phyloP scores from a whole-genome alignment of 2,113 vertebrate genomes.

The Psittacus erithacus region DNA sequence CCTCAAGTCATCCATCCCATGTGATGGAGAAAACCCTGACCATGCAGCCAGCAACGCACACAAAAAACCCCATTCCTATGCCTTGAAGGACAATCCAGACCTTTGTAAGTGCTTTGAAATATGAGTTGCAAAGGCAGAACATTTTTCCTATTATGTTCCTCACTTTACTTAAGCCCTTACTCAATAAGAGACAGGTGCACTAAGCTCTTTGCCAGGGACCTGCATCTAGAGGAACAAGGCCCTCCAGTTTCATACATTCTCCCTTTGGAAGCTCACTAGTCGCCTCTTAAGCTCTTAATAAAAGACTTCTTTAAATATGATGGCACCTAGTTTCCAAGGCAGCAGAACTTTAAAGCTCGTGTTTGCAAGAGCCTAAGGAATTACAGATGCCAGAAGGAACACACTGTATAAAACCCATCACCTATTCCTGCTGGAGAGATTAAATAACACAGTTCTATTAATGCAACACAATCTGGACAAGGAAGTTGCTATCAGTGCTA shows the following conservation, averaged over 20 bases:
- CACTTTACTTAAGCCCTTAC: constrained; percentile 7
- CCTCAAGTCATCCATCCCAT: fast-evolving
- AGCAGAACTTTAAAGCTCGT: neutral
- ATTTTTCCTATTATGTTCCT: neutral
- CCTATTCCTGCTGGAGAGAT: neutral
- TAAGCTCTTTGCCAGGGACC: constrained; percentile 28
- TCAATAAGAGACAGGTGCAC: constrained; percentile 48
- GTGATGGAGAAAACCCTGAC: neutral
- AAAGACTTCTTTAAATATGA: constrained; percentile 15
- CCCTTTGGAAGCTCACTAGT: neutral
- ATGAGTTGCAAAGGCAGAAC: constrained; percentile 11
- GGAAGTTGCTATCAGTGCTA: neutral
- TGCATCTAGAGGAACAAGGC: neutral
- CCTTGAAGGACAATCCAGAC: neutral
- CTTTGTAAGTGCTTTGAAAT: constrained; percentile 34
- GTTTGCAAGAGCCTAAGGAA: constrained; percentile 27
- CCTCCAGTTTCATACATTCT: neutral
- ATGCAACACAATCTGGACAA: neutral
- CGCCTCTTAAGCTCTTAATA: neutral
- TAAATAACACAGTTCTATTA: neutral
- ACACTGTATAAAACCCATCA: neutral
- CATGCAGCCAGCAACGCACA: neutral
- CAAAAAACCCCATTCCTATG: neutral
- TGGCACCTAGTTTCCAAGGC: constrained; percentile 55
- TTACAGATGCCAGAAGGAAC: constrained; percentile 1